phyloP scores from a whole-genome alignment of 1,140 invertebrate genomes.

The Asobara japonica region DNA sequence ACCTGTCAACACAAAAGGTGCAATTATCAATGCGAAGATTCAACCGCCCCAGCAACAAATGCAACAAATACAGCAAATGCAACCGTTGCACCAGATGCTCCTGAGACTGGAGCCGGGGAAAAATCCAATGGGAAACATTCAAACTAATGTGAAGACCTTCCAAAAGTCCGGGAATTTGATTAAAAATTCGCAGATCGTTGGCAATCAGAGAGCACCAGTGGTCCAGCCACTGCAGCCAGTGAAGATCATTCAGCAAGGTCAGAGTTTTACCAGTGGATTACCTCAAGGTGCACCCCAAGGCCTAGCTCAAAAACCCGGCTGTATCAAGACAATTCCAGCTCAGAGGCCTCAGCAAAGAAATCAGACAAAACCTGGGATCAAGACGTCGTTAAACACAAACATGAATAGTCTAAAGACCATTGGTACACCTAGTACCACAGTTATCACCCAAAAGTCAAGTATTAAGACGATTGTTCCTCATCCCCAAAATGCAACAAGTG shows the following conservation, averaged over 20 bases:
- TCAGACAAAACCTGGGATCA: conserved; percentile 43
- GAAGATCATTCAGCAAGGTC: conserved; percentile 54
- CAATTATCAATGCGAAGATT: conserved; percentile 50
- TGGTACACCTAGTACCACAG: conserved; percentile 23
- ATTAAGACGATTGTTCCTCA: conserved; percentile 53
- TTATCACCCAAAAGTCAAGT: conserved; percentile 41
- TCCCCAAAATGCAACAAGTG: conserved; percentile 39
- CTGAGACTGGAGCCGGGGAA: conserved; percentile 50
- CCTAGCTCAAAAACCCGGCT: conserved; percentile 57
- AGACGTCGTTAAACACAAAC: conserved; percentile 54
- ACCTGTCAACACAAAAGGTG: conserved; percentile 53
- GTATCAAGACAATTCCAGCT: conserved; percentile 59
- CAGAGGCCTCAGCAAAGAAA: conserved; percentile 55
- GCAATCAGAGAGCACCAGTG: conserved; percentile 42
- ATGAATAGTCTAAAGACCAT: conserved; percentile 42
- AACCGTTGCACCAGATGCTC: conserved; percentile 48
- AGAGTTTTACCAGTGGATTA: background rate
- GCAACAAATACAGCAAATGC: background rate
- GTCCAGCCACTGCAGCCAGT: conserved; percentile 47
- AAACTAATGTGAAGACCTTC: conserved; percentile 40
- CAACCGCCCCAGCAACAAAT: background rate
- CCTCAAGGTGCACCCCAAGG: conserved; percentile 48
- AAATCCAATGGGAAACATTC: conserved; percentile 38
- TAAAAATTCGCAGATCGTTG: conserved; percentile 37
- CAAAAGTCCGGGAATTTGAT: conserved; percentile 42